These are phyloP conservation scores for Nephila pilipes DNA, from an alignment of 1,140 invertebrate genomes.

Conservation along the genomic window DNA sequence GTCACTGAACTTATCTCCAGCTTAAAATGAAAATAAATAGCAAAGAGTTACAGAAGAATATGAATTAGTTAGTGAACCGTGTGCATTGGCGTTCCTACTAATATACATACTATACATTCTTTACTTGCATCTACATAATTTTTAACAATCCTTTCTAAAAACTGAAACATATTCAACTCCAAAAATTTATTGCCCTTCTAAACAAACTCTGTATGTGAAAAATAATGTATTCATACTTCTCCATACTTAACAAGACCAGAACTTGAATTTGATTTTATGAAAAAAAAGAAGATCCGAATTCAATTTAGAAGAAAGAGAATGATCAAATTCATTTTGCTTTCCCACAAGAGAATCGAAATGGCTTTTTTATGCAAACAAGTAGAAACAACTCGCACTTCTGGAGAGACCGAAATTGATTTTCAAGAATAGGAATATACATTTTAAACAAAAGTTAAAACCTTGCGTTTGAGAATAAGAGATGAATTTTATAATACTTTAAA, in stretches of 20 bases:
- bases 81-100: no score
- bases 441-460: slow-evolving; percentile 21
- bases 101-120: no score
- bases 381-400: not conserved
- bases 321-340: not conserved
- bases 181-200: no score
- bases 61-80: no score
- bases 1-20: no score
- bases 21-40: no score
- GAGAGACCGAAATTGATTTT: not conserved
- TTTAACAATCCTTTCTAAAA: no score
- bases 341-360: not conserved
- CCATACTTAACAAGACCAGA: not conserved
- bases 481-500: not conserved
- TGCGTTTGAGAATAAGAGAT: not conserved
- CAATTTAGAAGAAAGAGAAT: not conserved
- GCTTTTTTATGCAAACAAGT: slow-evolving; percentile 6
- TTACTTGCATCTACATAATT: no score
- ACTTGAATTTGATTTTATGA: not conserved
- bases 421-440: not conserved
- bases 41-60: no score
- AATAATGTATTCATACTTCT: slow-evolving; percentile 1
- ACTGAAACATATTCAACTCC: no score
- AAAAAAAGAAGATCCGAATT: not conserved
- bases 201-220: not conserved